A percentile compares a stretch with the other conserved stretches of the same genome.
These are phyloP conservation scores for Villa cingulata DNA, from an alignment of 2,888 invertebrate genomes.

Conservation along the genomic window DNA sequence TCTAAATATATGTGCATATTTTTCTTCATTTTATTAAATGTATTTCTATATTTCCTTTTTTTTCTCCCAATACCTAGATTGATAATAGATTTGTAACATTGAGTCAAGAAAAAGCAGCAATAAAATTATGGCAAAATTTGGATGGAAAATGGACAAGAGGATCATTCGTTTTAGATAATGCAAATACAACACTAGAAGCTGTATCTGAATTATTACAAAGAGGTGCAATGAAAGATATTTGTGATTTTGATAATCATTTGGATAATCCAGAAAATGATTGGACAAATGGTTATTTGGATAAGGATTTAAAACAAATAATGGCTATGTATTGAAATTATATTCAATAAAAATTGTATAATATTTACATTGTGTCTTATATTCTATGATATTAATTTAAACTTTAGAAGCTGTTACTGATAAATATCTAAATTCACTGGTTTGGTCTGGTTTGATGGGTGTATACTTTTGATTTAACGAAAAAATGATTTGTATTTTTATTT, in stretches of 20 bases:
- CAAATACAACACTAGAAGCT: constrained; percentile 40
- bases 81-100: constrained; percentile 64
- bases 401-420: too few relatives aligned
- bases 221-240: constrained; percentile 60
- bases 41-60: constrained; percentile 5
- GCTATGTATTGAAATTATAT: constrained; percentile 31
- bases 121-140: constrained; percentile 57
- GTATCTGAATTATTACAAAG: constrained; percentile 59
- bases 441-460: too few relatives aligned
- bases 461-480: too few relatives aligned
- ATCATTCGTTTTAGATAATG: constrained; percentile 24
- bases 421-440: too few relatives aligned
- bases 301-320: constrained; percentile 30
- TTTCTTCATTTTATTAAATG: neutral
- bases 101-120: constrained; percentile 50
- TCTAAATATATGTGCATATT: neutral
- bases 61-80: constrained; percentile 43
- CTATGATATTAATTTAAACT: too few relatives aligned
- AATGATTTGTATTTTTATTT: too few relatives aligned
- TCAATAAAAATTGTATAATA: too few relatives aligned
- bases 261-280: constrained; percentile 84
- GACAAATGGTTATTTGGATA: constrained; percentile 49
- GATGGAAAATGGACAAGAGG: constrained; percentile 64
- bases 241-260: constrained; percentile 94
- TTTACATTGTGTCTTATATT: too few relatives aligned